phyloP scores from a whole-genome alignment of 2,113 vertebrate genomes.

The Rostratula benghalensis region DNA sequence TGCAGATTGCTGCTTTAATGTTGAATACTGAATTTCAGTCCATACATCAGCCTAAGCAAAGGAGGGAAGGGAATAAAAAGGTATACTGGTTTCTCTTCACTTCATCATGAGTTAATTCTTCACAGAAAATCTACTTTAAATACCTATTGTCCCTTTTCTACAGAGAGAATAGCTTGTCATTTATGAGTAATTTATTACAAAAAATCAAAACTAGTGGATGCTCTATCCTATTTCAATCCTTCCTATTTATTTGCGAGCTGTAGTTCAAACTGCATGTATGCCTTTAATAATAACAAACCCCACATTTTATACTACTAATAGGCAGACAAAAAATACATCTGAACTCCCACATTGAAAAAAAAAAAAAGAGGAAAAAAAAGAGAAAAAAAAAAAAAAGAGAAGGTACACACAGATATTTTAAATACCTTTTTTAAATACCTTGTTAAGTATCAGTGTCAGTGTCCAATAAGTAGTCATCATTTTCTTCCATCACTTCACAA shows the following conservation, averaged over 20 bases:
- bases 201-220: not conserved
- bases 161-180: conserved; percentile 20
- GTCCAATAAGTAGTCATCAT: not conserved
- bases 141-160: conserved; percentile 2
- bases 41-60: conserved; percentile 3
- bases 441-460: not conserved
- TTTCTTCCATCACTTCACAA: not conserved
- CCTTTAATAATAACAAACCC: not conserved
- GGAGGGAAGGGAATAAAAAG: not conserved
- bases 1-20: conserved; percentile 79
- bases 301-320: not conserved
- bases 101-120: conserved; percentile 17
- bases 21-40: conserved; percentile 72
- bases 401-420: not conserved
- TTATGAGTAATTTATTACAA: conserved; percentile 32
- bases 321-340: not conserved
- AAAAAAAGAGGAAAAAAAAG: conserved; percentile 2
- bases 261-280: not conserved
- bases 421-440: not conserved
- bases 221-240: not conserved
- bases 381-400: not conserved
- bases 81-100: not conserved
- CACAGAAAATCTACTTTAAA: conserved; percentile 42
- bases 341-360: not conserved
- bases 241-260: not conserved